Evolutionary conservation across 2,113 vertebrate species (phyloP), one percentile per base, ranked within the genome.

Genomic region (Oceanodroma tethys): DNA sequence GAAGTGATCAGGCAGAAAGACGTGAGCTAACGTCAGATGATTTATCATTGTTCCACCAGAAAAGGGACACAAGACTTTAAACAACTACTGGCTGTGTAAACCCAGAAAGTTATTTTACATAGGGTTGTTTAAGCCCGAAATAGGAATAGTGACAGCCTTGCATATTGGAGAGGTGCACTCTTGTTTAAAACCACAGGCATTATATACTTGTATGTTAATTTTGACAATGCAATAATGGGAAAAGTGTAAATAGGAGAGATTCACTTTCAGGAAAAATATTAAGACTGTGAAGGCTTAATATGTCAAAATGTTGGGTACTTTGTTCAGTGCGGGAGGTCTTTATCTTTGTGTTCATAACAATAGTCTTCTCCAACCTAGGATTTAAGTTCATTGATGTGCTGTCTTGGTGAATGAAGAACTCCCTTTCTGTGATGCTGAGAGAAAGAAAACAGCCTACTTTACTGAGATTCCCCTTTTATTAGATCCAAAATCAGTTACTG

Each of bases 1-100:
- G 66, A 93, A 93, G 94, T 95, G 86, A 93, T 95, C 80, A 79
- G 94, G 94, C 91, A 97, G 95, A 95, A 96, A 95, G 91, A 73
- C 88, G 62, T 91, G 68, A 95, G 38, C 66, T 87, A 95, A 85
- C 47, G 27, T 78, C 5, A 0, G 4, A 70, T 82, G 62, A 91
- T 96, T 96, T 95, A 85, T 91, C 91, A 89, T 87, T 94, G 83
- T 95, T 95, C 32, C 45, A 32, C 81, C 48, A 94, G 84, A 86
- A 97, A 92, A 89, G 56, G 27, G 43, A 88, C 82, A 65, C 50
- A 93, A 58, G 86, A 75, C 60, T 68, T 95, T 85, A 76, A 83
- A 93, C 88, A 92, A 63, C 60, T 79, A 38, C 81, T 88, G 85
- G 21, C 66, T 76, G 25, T 53, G 38, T 80, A 60, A 94, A 67